Base-by-base conservation (phyloP, 2,888 invertebrate species). In the Pseudococcus longispinus region DNA sequence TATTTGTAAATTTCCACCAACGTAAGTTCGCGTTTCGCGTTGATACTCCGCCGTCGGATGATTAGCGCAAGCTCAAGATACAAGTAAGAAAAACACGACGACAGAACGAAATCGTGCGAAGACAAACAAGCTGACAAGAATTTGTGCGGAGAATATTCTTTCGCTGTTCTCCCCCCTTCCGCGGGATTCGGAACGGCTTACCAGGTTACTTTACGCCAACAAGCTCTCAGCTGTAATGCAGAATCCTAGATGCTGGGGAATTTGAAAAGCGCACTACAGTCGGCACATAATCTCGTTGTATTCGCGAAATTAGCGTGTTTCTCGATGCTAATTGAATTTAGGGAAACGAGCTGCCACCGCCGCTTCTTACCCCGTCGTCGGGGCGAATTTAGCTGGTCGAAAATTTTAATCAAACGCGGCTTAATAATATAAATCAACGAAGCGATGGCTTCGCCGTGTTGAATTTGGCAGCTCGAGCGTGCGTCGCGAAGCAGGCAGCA, bases 391-490 rank as follows among this genome's bases (percentile, higher is more conserved):
- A 80, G 42, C 37, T 42, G 32, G 32, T 80, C 42, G 77, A 42
- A 80, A 80, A 80, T 80, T 80, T 80, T 80, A 80, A 80, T 80
- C 77, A 80, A 80, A 80, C 77, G 77, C 77, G 77, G 77, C 77
- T 80, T 80, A 80, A 42, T 80, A 42, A 80, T 80, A 80, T 80
- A 80, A 80, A 80, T 80, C 77, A 80, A 29, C 32, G 77, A 80
- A 37, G 77, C 37, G 77, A 42, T 42, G 77, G 42, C 18, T 37
- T 80, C 77, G 77, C 60, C 20, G 23, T 29, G 70, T 70, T 29
- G 29, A 70, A 70, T 70, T 60, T 70, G 70, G 70, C 70, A 70
- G 70, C 55, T 15, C 44, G 44, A 46, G 65, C 65, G 65, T 65
- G 37, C 37, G 65, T 65, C 20, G 65, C 51, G 51, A 51, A 15